phyloP scores from a whole-genome alignment of 2,797 vertebrate genomes.

The Spatula clypeata region DNA sequence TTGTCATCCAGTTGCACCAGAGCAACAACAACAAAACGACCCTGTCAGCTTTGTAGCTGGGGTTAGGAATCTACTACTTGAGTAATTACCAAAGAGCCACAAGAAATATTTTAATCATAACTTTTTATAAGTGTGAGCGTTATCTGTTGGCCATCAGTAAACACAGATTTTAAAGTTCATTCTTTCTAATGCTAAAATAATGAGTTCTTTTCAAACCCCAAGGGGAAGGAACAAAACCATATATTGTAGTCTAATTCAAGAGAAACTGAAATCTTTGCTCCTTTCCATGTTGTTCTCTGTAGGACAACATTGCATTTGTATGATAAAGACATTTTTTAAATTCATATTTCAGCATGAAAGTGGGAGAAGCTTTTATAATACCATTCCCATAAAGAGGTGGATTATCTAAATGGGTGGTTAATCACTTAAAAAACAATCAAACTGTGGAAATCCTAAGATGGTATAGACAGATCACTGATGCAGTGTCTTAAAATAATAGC shows the following conservation, averaged over 20 bases:
- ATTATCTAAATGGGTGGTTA: neutral
- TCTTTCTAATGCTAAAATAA: neutral
- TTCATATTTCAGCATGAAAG: neutral
- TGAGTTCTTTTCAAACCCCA: rapidly evolving
- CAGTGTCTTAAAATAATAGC: neutral
- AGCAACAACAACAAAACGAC: neutral
- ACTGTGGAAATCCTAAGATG: neutral
- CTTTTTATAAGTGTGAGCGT: neutral
- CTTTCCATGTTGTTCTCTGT: neutral
- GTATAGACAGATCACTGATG: neutral
- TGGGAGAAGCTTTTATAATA: neutral
- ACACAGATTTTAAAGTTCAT: neutral
- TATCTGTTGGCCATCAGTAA: neutral
- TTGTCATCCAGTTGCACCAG: neutral
- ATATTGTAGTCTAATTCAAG: neutral
- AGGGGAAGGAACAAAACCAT: neutral
- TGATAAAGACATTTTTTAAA: neutral
- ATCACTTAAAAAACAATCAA: neutral
- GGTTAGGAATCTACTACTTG: neutral
- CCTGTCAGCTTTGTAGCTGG: neutral
- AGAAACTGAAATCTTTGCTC: neutral
- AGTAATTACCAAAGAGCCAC: neutral
- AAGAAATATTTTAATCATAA: neutral
- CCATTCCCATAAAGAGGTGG: neutral
- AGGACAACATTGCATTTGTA: neutral